Base-by-base conservation (phyloP, 2,113 vertebrate species). In the Trichechus manatus region DNA sequence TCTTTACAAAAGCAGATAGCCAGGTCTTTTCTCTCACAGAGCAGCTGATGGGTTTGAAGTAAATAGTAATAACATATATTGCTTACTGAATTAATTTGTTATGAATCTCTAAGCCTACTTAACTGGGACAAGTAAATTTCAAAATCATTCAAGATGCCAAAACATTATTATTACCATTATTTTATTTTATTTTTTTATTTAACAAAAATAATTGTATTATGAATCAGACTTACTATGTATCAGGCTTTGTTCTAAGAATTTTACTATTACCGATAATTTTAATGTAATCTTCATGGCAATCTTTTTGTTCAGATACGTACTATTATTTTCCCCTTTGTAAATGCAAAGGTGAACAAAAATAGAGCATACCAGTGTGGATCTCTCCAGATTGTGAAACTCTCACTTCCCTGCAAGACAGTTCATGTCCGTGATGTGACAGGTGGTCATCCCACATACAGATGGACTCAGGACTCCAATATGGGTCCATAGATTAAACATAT, bases 341-440 rank as follows among this genome's bases (percentile, higher is more conserved):
- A 81, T 53, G 72, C 31, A 33, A 70, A 70, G 89, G 22, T 70
- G 23, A 78, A 66, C 11, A 33, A 88, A 83, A 39, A 44, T 13
- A 56, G 23, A 59, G 6, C 1, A 8, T 25, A 31, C 25, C 4
- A 31, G 29, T 14, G 15, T n/a, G 0, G 3, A 47, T 20, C 2
- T 33, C 50, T 50, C 5, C 22, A 2, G 33, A 44, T 6, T 47
- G 22, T 68, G 50, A 72, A 94, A 78, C 5, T 36, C 8, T 4
- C n/a, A 10, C 3, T 85, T 75, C 27, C 22, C 78, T 13, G 64
- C 59, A 87, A 33, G 39, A 59, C 36, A 27, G 6, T 4, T 87
- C 36, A 0, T 29, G 3, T 7, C 3, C 29, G 39, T 2, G 4
- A 0, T 42, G 39, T 53, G 6, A 36, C 27, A 44, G 1, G n/a